phyloP scores from a whole-genome alignment of 2,113 vertebrate genomes.

The Maccullochella peelii region DNA sequence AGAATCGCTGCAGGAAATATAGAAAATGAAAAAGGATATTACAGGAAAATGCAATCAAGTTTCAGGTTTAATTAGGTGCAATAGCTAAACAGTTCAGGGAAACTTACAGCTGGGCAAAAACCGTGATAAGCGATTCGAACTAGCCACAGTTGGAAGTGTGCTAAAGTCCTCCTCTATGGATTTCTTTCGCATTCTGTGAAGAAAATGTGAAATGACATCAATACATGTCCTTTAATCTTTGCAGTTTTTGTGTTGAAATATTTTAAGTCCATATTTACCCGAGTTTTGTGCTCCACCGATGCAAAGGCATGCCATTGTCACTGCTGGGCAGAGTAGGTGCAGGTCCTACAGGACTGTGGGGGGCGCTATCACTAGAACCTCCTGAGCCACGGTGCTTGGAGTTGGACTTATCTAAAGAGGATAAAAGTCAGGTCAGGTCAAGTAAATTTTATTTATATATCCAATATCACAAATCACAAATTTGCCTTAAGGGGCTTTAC shows the following conservation, averaged over 20 bases:
- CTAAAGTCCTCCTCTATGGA: conserved; percentile 79
- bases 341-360: conserved; percentile 81
- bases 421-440: not conserved
- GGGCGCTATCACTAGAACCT: conserved; percentile 79
- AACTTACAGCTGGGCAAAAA: conserved; percentile 90
- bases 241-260: not conserved
- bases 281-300: conserved; percentile 79
- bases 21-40: not conserved
- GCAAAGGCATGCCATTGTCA: conserved; percentile 76
- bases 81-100: not conserved
- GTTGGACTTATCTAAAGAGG: conserved; percentile 79
- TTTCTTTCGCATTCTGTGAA: conserved; percentile 80
- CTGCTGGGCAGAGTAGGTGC: conserved; percentile 71
- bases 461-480: too few species aligned
- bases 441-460: too few species aligned
- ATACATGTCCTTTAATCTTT: not conserved
- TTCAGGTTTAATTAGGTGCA: not conserved
- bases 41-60: not conserved
- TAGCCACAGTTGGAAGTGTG: conserved; percentile 52
- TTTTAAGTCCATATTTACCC: conserved; percentile 66
- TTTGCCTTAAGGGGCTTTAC: too few species aligned
- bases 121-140: conserved; percentile 86
- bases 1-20: conserved; percentile 84
- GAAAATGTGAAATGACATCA: conserved; percentile 11
- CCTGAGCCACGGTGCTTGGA: conserved; percentile 77